phyloP scores from a whole-genome alignment of 2,888 invertebrate species.

The Sphinx pinastri region DNA sequence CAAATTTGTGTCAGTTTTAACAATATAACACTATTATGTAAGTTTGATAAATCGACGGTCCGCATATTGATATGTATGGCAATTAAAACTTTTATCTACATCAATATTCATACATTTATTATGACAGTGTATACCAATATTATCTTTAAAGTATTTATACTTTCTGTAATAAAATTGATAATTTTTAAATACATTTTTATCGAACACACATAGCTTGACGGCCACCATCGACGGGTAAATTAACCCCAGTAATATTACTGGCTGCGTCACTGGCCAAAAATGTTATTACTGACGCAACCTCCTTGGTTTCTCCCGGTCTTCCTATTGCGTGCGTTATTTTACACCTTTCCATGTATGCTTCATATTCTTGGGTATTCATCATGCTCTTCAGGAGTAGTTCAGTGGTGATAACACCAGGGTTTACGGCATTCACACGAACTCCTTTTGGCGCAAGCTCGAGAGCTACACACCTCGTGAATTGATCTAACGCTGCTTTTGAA shows the following conservation, averaged over 20 bases:
- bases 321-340: slow-evolving; percentile 95
- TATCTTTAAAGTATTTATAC: not conserved
- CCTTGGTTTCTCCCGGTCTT: slow-evolving; percentile 89
- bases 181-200: slow-evolving; percentile 58
- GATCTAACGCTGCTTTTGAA: slow-evolving; percentile 95
- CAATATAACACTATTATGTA: too few relatives aligned
- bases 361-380: slow-evolving; percentile 89
- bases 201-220: slow-evolving; percentile 93
- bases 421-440: slow-evolving; percentile 93
- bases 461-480: slow-evolving; percentile 93
- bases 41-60: too few relatives aligned
- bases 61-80: too few relatives aligned
- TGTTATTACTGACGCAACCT: slow-evolving; percentile 93
- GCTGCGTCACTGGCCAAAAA: slow-evolving; percentile 94
- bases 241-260: slow-evolving; percentile 92
- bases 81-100: too few relatives aligned
- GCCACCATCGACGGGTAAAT: slow-evolving; percentile 94
- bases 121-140: not conserved
- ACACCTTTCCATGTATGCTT: slow-evolving; percentile 90
- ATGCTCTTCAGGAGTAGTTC: slow-evolving; percentile 85
- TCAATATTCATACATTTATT: not conserved
- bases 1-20: too few relatives aligned
- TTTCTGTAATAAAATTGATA: not conserved
- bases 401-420: slow-evolving; percentile 94
- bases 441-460: slow-evolving; percentile 89